Conservation (phyloP, 2,113 vertebrate species). For the Pygoscelis antarcticus region DNA sequence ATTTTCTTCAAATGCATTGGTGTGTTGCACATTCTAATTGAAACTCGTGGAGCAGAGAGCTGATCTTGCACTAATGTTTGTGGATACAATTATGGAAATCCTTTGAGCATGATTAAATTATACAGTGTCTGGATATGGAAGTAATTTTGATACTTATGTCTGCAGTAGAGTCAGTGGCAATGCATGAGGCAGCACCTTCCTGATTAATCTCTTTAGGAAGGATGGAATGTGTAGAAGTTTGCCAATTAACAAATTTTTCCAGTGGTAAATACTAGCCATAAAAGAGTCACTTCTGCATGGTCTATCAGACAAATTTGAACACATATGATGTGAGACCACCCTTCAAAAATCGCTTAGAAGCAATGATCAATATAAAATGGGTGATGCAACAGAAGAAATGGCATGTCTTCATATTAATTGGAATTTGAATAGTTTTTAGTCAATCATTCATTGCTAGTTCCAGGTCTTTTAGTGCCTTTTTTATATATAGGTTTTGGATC, state of each 20-base stretch:
- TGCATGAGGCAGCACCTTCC: background rate
- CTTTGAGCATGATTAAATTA: slow-evolving; percentile 30
- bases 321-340: background rate
- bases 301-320: background rate
- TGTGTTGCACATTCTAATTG: slow-evolving; percentile 42
- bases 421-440: background rate
- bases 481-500: background rate
- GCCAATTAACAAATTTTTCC: background rate
- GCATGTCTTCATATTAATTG: background rate
- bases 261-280: background rate
- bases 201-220: background rate
- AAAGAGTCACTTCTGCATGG: background rate
- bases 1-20: background rate
- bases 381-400: background rate
- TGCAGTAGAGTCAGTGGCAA: background rate
- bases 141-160: background rate
- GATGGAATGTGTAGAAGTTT: background rate
- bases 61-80: slow-evolving; percentile 18
- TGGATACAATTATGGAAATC: slow-evolving; percentile 34
- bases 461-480: background rate
- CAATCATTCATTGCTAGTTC: background rate
- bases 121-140: background rate
- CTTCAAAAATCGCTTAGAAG: background rate
- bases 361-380: background rate
- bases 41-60: slow-evolving; percentile 45